phyloP scores from a whole-genome alignment of 2,113 vertebrate genomes.

The Nicator chloris region DNA sequence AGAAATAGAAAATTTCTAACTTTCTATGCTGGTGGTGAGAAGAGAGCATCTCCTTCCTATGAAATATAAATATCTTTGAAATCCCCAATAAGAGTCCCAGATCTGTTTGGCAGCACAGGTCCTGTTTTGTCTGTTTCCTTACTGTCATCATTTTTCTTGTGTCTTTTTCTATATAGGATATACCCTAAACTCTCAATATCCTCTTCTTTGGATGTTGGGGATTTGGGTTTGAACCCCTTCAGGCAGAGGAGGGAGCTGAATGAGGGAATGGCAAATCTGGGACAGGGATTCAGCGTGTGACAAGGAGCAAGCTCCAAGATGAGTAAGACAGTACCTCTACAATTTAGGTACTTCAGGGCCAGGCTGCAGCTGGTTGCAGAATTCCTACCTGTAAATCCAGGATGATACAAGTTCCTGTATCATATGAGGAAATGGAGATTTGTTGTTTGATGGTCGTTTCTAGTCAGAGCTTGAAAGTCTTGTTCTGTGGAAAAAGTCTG shows the following conservation, averaged over 20 bases:
- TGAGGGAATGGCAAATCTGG: neutral
- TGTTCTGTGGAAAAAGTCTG: neutral
- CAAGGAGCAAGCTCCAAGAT: neutral
- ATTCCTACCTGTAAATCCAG: neutral
- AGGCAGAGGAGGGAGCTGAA: neutral
- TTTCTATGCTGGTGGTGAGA: neutral
- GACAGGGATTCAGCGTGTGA: neutral
- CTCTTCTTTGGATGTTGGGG: neutral
- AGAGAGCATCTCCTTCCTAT: neutral
- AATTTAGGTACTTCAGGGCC: neutral
- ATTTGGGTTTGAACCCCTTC: neutral
- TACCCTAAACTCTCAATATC: neutral
- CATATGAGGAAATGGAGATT: neutral
- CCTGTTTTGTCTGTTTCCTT: neutral
- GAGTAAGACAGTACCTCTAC: accelerated
- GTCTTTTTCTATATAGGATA: neutral
- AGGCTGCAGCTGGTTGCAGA: neutral
- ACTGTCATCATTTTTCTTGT: neutral
- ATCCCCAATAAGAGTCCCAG: neutral
- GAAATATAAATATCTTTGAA: neutral
- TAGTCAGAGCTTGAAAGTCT: neutral
- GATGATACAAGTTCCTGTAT: neutral
- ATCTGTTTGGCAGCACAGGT: neutral
- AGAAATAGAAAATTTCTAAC: neutral
- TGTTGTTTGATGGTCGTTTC: neutral